Evolutionary conservation across 2,888 invertebrate genomes (phyloP).

Genomic region (Sesia apiformis): DNA sequence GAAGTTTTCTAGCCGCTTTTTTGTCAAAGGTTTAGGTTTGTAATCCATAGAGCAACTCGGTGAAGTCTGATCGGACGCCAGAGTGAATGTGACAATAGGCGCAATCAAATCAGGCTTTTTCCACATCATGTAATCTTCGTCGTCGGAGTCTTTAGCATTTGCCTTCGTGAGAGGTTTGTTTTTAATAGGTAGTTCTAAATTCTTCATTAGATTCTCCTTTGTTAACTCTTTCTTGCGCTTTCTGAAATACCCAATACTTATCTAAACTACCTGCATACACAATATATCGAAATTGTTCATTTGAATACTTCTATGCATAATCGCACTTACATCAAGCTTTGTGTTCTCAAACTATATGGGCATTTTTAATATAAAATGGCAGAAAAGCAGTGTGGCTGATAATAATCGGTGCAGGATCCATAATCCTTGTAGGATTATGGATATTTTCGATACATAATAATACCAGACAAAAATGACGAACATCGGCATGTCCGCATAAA

Average conservation of each 20-base stretch:
- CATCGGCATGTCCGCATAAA: no score
- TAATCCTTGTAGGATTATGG: no score
- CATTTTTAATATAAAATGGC: no score
- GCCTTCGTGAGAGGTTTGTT: constrained; percentile 39
- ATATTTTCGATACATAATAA: no score
- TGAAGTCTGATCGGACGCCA: constrained; percentile 47
- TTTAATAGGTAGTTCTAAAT: constrained; percentile 36
- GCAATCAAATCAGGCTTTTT: constrained; percentile 51
- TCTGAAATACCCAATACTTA: constrained; percentile 25
- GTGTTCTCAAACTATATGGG: no score
- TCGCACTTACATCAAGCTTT: no score
- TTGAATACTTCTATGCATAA: no score
- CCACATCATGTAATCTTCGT: constrained; percentile 68
- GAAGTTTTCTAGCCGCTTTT: constrained; percentile 60
- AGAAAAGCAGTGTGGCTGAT: no score
- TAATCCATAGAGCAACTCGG: constrained; percentile 42
- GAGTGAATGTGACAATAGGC: constrained; percentile 62
- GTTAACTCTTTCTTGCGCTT: constrained; percentile 57
- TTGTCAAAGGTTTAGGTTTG: constrained; percentile 53
- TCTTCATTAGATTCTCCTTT: constrained; percentile 47
- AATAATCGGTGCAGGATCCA: no score
- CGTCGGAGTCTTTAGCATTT: constrained; percentile 66
- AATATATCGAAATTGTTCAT: no score
- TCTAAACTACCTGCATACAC: neutral
- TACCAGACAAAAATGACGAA: no score